Base-by-base conservation (phyloP, 2,797 vertebrate genomes). In the Silurus lanzhouensis region DNA sequence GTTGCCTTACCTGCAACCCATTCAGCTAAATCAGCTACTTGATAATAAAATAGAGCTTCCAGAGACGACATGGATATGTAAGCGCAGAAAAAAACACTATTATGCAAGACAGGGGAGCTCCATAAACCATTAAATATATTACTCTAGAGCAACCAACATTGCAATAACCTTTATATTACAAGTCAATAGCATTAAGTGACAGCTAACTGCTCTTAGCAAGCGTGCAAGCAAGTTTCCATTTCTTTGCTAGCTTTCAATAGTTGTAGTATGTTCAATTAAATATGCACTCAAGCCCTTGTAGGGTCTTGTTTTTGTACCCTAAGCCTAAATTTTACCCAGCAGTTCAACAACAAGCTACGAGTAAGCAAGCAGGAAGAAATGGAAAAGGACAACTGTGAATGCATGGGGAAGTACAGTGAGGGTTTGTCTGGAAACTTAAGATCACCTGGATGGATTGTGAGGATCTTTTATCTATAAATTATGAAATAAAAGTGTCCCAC, bases 331-430 rank as follows among this genome's bases (percentile, higher is more conserved):
- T 57, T 74, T 55, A 79, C 12, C 13, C 38, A 71, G 78, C 17
- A 13, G 57, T 70, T 82, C 46, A 87, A 71, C 27, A 25, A 57
- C 55, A 82, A 38, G 58, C 20, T 58, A 63, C 0, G 20, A 75
- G 58, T 17, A n/a, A n/a, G 27, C 22, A 52, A 27, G 64, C 46
- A 82, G 38, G 72, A 68, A 70, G 68, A 31, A 72, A 46, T 68
- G 70, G 70, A 76, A 78, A 19, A 31, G 31, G 38, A 27, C 15
- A 83, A 63, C 31, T 80, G 58, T 44, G 67, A 67, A 63, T 63
- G 92, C 91, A 94, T 93, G 94, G 90, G 81, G 92, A 90, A 70
- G 93, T 90, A 48, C 89, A 64, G 60, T 61, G 15, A 61, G 91
- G 90, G 71, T 48, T 89, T 52, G 48, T 7, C 48, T 52, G 8